Percentiles rank a stretch among this genome's conserved stretches.
Conservation (phyloP, 2,113 vertebrate genomes). For the Malurus melanocephalus region DNA sequence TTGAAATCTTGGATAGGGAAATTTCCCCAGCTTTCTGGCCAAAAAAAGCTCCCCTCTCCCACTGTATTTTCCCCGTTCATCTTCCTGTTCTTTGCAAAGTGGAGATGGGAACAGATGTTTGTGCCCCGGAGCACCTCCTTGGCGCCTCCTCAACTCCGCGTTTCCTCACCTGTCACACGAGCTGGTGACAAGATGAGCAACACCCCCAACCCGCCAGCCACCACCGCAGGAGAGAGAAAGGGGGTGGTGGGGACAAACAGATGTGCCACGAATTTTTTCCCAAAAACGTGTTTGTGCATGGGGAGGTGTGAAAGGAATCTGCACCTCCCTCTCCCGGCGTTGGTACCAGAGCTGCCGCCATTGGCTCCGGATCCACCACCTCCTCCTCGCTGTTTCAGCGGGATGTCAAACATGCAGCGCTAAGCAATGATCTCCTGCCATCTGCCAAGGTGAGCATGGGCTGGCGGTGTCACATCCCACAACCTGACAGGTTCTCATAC, state of each 20-base stretch:
- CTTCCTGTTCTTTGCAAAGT: not conserved
- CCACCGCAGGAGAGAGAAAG: not conserved
- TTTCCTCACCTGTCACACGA: conserved; percentile 65
- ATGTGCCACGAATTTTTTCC: conserved; percentile 7
- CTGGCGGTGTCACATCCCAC: not conserved
- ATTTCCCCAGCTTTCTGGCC: too few species aligned
- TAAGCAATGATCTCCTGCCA: conserved; percentile 53
- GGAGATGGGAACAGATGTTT: conserved; percentile 61
- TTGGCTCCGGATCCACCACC: conserved; percentile 27
- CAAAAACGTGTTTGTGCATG: not conserved
- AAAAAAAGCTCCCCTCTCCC: not conserved
- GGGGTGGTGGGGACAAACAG: not conserved
- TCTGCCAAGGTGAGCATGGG: conserved; percentile 51
- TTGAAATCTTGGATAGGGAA: not conserved
- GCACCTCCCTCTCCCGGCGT: not conserved
- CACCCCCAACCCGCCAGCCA: not conserved
- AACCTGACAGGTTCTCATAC: not conserved
- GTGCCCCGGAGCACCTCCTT: conserved; percentile 41
- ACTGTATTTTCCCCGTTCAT: not conserved
- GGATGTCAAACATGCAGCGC: conserved; percentile 63
- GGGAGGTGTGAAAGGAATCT: conserved; percentile 28
- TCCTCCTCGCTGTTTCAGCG: conserved; percentile 15
- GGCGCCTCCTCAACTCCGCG: not conserved
- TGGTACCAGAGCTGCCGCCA: conserved; percentile 46
- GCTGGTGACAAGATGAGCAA: conserved; percentile 38